A percentile compares a stretch with the other conserved stretches of the same genome.
phyloP scores from a whole-genome alignment of 2,113 vertebrate genomes.

The Perccottus glenii region DNA sequence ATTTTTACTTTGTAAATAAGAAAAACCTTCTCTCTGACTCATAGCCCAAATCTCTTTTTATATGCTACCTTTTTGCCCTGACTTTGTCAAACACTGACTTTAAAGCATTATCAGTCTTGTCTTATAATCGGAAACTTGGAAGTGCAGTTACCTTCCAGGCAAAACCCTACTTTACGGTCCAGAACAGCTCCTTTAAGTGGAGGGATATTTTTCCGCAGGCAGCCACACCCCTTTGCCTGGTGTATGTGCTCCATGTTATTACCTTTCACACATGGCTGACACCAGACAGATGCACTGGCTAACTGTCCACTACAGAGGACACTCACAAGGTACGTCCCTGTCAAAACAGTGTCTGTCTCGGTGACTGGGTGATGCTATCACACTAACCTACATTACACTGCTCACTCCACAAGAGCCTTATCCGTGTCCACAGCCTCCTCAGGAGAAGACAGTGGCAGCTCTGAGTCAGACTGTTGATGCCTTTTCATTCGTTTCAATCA shows the following conservation, averaged over 20 bases:
- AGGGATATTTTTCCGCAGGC: neutral
- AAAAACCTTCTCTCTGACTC: too few species aligned
- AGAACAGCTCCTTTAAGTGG: neutral
- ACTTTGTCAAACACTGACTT: slow-evolving; percentile 2
- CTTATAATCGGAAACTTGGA: neutral
- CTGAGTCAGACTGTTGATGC: neutral
- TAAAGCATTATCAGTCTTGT: neutral
- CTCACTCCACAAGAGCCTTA: neutral
- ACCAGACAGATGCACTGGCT: slow-evolving; percentile 5
- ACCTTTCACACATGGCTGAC: slow-evolving; percentile 4
- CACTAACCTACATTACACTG: slow-evolving; percentile 11
- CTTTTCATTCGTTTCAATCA: neutral
- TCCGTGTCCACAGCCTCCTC: slow-evolving; percentile 1
- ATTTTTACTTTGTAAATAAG: neutral
- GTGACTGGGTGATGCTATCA: slow-evolving; percentile 8
- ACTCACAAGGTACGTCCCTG: slow-evolving; percentile 5
- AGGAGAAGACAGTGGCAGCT: neutral
- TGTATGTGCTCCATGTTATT: slow-evolving; percentile 4
- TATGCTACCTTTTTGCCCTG: neutral
- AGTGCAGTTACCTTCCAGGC: neutral
- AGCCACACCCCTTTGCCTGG: neutral
- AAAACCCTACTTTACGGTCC: neutral
- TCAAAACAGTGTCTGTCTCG: slow-evolving; percentile 6
- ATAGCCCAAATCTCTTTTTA: too few species aligned
- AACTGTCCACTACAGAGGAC: slow-evolving; percentile 11